A percentile compares a stretch with the other conserved stretches of the same genome.
Conservation (phyloP, 2,888 invertebrate genomes). For the Ctena decussata region DNA sequence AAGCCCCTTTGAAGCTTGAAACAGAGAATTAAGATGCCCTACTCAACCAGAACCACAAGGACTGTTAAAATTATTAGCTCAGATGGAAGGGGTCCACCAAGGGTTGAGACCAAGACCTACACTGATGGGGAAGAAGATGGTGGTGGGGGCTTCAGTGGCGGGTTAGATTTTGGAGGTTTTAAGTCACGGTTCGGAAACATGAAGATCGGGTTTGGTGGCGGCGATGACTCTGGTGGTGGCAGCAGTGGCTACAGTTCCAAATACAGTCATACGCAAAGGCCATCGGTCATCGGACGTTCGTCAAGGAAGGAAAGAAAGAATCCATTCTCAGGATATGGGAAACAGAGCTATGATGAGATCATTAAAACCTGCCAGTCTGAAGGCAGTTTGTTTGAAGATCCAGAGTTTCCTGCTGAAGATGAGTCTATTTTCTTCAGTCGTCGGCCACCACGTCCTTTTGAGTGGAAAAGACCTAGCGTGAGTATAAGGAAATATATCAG, state of each 20-base stretch:
- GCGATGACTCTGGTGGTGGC: slow-evolving; percentile 40
- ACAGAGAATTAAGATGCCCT: too few species aligned
- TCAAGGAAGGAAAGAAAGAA: slow-evolving; percentile 32
- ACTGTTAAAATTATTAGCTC: slow-evolving; percentile 77
- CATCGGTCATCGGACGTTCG: neutral
- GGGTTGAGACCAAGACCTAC: slow-evolving; percentile 75
- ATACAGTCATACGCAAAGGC: neutral
- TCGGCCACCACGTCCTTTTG: slow-evolving; percentile 93
- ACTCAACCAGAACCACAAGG: slow-evolving; percentile 45
- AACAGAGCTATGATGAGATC: slow-evolving; percentile 97
- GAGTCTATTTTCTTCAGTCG: slow-evolving; percentile 94
- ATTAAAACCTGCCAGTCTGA: slow-evolving; percentile 91
- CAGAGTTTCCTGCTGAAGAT: slow-evolving; percentile 94
- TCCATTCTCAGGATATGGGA: slow-evolving; percentile 63
- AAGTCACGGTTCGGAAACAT: slow-evolving; percentile 68
- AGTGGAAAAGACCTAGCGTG: slow-evolving; percentile 95
- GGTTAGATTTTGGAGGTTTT: slow-evolving; percentile 65
- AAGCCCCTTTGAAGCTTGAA: too few species aligned
- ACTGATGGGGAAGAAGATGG: slow-evolving; percentile 73
- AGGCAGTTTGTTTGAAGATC: slow-evolving; percentile 95
- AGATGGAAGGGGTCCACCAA: slow-evolving; percentile 73
- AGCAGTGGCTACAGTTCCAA: neutral
- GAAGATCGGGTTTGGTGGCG: slow-evolving; percentile 68
- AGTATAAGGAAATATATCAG: too few species aligned
- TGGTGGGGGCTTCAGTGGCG: slow-evolving; percentile 47